Percentiles rank a stretch among this genome's conserved stretches.
Conservation (phyloP, 1,140 invertebrate species). For the Medauroidea extradentata region DNA sequence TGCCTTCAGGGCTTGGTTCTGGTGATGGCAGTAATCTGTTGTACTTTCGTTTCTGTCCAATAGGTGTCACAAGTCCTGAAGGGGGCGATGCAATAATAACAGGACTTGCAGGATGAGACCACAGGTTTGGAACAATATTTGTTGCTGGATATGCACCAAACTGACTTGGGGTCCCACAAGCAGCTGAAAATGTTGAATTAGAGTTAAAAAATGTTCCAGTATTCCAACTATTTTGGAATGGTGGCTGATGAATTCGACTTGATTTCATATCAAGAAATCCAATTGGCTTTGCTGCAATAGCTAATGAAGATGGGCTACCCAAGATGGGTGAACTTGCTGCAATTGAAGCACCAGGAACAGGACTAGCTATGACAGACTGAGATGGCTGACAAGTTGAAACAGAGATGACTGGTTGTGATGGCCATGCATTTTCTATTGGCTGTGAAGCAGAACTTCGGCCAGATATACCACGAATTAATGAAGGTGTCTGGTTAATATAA, state of each 20-base stretch:
- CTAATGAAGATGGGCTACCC: conserved; percentile 18
- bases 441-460: not conserved
- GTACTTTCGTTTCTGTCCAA: conserved; percentile 49
- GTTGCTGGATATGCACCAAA: conserved; percentile 10
- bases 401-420: no score
- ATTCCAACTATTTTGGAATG: conserved; percentile 13
- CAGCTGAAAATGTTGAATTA: conserved; percentile 12
- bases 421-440: not conserved
- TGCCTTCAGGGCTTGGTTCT: conserved; percentile 49
- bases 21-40: conserved; percentile 48
- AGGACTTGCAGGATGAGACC: conserved; percentile 17
- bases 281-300: conserved; percentile 14
- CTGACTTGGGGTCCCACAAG: conserved; percentile 5
- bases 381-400: no score
- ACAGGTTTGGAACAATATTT: conserved; percentile 11
- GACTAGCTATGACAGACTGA: conserved; percentile 20
- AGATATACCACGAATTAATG: not conserved
- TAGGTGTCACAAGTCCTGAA: conserved; percentile 30
- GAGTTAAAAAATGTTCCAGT: conserved; percentile 4
- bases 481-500: not conserved
- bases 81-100: conserved; percentile 12
- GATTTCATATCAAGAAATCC: conserved; percentile 20
- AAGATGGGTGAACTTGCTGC: conserved; percentile 13
- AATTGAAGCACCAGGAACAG: conserved; percentile 10
- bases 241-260: not conserved